Percentiles rank a stretch among this genome's conserved stretches.
These are phyloP conservation scores for Pollenia labialis DNA, from an alignment of 2,888 invertebrate genomes.

Conservation along the genomic window DNA sequence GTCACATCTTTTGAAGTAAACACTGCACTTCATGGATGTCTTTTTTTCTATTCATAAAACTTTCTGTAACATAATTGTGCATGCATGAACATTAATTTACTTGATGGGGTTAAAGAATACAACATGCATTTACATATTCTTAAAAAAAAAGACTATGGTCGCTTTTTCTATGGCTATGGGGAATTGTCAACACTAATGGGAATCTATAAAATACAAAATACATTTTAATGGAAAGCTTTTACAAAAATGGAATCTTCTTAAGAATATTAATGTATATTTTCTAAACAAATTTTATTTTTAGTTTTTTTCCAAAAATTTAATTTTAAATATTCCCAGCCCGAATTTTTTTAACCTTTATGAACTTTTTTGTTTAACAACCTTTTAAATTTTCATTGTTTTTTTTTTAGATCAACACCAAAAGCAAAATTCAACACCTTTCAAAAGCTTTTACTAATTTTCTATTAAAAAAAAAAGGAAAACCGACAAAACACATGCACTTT, in stretches of 20 bases:
- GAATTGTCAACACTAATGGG: slow-evolving; percentile 40
- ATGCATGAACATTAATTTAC: neutral
- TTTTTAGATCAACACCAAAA: slow-evolving; percentile 22
- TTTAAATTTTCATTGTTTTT: neutral
- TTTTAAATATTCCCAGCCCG: neutral
- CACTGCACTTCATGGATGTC: slow-evolving; percentile 11
- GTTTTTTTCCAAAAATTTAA: neutral
- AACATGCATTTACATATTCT: slow-evolving; percentile 12
- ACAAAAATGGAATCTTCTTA: slow-evolving; percentile 8
- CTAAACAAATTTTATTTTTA: no score
- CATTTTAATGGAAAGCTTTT: neutral
- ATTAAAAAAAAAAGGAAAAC: neutral
- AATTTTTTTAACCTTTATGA: slow-evolving; percentile 37
- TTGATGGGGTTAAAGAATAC: neutral
- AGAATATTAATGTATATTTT: neutral
- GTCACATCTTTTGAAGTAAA: slow-evolving; percentile 38
- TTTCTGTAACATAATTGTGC: slow-evolving; percentile 11
- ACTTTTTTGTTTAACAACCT: slow-evolving; percentile 16
- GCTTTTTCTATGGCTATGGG: neutral
- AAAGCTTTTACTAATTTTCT: slow-evolving; percentile 41
- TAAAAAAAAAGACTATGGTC: neutral
- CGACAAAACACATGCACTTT: neutral
- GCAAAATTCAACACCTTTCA: slow-evolving; percentile 28
- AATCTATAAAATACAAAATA: neutral
- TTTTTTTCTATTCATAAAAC: slow-evolving; percentile 6